Conservation (phyloP, 1,140 invertebrate species). For the Drosophila ohnishii region DNA sequence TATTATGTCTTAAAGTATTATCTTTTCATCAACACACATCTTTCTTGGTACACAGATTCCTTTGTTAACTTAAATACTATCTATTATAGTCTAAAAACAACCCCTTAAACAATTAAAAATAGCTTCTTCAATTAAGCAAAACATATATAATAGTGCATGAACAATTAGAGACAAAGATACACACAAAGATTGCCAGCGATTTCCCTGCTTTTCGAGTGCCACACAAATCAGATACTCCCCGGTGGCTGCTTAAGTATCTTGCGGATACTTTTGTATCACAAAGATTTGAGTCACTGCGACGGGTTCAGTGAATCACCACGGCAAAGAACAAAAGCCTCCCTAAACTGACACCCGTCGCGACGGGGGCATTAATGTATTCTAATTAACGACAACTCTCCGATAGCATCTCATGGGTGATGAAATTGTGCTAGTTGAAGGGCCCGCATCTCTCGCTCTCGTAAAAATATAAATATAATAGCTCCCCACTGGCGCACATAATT, state of each 20-base stretch:
- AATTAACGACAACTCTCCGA: slow-evolving; percentile 50
- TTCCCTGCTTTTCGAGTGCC: background rate
- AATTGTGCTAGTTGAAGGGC: slow-evolving; percentile 39
- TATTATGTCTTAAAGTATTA: background rate
- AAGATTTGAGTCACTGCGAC: slow-evolving; percentile 26
- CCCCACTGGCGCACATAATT: slow-evolving; percentile 42
- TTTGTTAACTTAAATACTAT: background rate
- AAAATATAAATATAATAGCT: slow-evolving; percentile 49
- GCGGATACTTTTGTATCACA: slow-evolving; percentile 40
- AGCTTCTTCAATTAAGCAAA: slow-evolving; percentile 4
- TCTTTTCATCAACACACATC: background rate
- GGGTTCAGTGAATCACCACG: slow-evolving; percentile 33
- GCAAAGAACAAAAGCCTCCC: slow-evolving; percentile 34
- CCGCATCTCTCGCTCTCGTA: slow-evolving; percentile 31
- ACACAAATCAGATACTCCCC: slow-evolving; percentile 35
- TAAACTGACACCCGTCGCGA: slow-evolving; percentile 5
- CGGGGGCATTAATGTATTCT: slow-evolving; percentile 46
- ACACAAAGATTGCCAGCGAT: background rate
- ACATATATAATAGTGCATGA: slow-evolving; percentile 3
- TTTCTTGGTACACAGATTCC: too few species aligned
- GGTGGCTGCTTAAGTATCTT: slow-evolving; percentile 32
- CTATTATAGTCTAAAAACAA: background rate
- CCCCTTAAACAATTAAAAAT: background rate
- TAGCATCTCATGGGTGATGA: slow-evolving; percentile 53
- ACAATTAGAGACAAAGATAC: slow-evolving; percentile 14